A percentile compares a stretch with the other conserved stretches of the same genome.
phyloP scores from a whole-genome alignment of 2,797 vertebrate genomes.

The Ctenosaura bakeri region DNA sequence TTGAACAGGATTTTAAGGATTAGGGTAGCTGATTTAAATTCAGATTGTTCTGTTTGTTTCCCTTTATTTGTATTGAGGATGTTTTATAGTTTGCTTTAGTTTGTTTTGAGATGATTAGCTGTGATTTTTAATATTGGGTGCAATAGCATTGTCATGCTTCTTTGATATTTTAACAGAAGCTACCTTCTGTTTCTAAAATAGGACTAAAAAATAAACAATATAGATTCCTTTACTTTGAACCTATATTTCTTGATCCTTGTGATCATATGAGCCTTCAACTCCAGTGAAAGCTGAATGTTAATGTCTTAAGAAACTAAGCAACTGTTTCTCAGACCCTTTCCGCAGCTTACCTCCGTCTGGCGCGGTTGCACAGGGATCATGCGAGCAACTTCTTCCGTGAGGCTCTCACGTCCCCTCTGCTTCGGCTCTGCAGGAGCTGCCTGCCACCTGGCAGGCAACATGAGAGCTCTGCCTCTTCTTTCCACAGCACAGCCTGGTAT shows the following conservation, averaged over 20 bases:
- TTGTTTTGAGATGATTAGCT: conserved; percentile 18
- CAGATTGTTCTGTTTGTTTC: conserved; percentile 15
- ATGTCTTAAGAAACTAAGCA: conserved; percentile 5
- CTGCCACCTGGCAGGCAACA: no score
- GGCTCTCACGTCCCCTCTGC: no score
- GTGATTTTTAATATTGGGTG: conserved; percentile 23
- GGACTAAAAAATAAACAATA: conserved; percentile 15
- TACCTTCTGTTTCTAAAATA: background rate
- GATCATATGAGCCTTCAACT: conserved; percentile 2
- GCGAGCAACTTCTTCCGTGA: no score
- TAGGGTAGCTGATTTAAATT: conserved; percentile 16
- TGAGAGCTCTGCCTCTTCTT: no score
- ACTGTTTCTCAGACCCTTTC: background rate
- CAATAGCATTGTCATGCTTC: conserved; percentile 12
- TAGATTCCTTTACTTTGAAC: conserved; percentile 24
- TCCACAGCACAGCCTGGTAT: no score
- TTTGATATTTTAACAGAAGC: conserved; percentile 12
- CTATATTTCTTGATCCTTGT: conserved; percentile 5
- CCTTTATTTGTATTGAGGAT: background rate
- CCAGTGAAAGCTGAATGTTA: background rate
- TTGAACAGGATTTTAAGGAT: conserved; percentile 13
- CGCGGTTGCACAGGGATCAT: no score
- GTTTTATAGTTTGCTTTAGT: background rate
- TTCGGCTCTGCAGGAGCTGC: no score
- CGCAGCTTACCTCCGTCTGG: no score